Conservation (phyloP, 1,140 invertebrate species). For the Lanistes nyassanus region DNA sequence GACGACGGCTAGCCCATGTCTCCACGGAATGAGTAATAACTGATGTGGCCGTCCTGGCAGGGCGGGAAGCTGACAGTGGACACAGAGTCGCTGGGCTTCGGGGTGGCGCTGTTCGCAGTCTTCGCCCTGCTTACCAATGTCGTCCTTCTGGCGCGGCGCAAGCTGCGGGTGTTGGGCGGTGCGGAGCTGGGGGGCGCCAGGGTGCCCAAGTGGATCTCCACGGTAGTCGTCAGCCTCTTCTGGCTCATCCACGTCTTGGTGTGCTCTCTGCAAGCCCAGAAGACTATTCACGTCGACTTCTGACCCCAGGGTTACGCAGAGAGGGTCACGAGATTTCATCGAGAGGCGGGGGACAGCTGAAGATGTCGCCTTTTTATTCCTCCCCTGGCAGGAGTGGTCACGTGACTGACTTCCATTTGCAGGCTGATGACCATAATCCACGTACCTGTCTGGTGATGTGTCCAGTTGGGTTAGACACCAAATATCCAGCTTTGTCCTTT, state of each 20-base stretch:
- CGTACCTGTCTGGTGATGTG: too few relatives aligned
- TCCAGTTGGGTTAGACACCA: too few relatives aligned
- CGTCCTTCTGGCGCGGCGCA: constrained; percentile 68
- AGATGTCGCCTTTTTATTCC: too few relatives aligned
- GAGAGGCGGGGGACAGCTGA: too few relatives aligned
- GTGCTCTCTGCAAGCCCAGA: constrained; percentile 59
- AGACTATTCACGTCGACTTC: constrained; percentile 34
- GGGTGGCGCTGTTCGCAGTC: constrained; percentile 72
- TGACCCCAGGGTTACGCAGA: too few relatives aligned
- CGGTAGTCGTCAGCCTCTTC: constrained; percentile 65
- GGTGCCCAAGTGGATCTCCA: constrained; percentile 61
- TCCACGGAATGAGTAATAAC: too few relatives aligned
- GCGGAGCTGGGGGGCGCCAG: constrained; percentile 73
- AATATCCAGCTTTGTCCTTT: too few relatives aligned
- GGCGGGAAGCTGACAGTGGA: constrained; percentile 68
- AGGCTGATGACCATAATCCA: too few relatives aligned
- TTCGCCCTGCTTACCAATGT: constrained; percentile 69
- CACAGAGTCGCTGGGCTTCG: constrained; percentile 71
- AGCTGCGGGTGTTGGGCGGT: constrained; percentile 69
- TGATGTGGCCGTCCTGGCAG: constrained; percentile 60
- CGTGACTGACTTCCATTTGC: too few relatives aligned
- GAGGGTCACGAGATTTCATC: too few relatives aligned
- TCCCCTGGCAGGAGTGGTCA: too few relatives aligned
- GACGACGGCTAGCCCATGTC: too few relatives aligned
- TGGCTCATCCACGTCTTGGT: constrained; percentile 72